Percentiles rank a stretch among this genome's conserved stretches.
These are phyloP conservation scores for human (Homo sapiens) DNA, from an alignment of 2,113 vertebrate species.

Conservation along the genomic window GRCh38 chr16:88047001-88047500, in stretches of 20 bases:
- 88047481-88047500: rapidly evolving
- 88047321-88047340: background rate
- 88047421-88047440: background rate
- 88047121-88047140: background rate
- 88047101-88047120: background rate
- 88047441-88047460: no score
- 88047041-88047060: no score
- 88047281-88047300: background rate
- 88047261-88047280: background rate
- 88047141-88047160: background rate
- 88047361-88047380: background rate
- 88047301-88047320: background rate
- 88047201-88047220: background rate
- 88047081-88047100: no score
- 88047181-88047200: background rate
- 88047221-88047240: rapidly evolving
- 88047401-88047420: background rate
- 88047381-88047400: background rate
- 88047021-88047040: no score
- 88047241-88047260: background rate
- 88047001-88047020: no score
- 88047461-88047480: background rate
- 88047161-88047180: background rate
- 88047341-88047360: rapidly evolving
- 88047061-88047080: no score